Evolutionary conservation across 2,797 vertebrate species (phyloP).

Genomic region (Betta splendens): DNA sequence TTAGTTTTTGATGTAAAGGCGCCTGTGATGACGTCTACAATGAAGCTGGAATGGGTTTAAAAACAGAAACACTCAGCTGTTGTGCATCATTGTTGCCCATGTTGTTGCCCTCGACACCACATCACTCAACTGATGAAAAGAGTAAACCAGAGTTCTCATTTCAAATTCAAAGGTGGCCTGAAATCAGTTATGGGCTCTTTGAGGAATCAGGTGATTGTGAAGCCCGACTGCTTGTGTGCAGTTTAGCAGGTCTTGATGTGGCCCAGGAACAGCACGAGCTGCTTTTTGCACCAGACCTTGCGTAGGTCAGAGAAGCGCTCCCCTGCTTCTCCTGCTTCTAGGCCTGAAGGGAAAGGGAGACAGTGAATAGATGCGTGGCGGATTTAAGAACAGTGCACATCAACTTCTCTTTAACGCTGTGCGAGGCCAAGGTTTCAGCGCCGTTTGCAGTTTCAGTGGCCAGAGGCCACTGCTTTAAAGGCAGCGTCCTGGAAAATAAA

Average conservation of each 20-base stretch:
- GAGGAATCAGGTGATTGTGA: too few relatives aligned
- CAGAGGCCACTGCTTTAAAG: conserved; percentile 29
- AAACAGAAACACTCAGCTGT: too few relatives aligned
- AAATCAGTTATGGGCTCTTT: too few relatives aligned
- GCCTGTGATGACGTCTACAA: too few relatives aligned
- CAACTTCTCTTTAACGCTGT: conserved; percentile 11
- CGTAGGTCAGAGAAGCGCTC: conserved; percentile 46
- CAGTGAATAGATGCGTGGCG: conserved; percentile 5
- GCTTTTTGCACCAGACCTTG: conserved; percentile 28
- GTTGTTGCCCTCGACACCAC: too few relatives aligned
- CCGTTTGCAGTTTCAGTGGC: conserved; percentile 23
- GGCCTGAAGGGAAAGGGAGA: not conserved
- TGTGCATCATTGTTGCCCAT: too few relatives aligned
- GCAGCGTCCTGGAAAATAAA: conserved; percentile 24
- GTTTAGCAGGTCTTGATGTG: conserved; percentile 6
- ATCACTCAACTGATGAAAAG: too few relatives aligned
- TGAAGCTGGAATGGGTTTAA: too few relatives aligned
- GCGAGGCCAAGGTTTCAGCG: conserved; percentile 29
- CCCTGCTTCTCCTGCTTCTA: not conserved
- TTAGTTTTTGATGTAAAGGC: too few relatives aligned
- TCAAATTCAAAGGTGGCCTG: too few relatives aligned
- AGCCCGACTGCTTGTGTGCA: conserved; percentile 22
- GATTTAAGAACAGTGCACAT: conserved; percentile 36
- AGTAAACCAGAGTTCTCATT: too few relatives aligned
- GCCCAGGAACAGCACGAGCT: conserved; percentile 7